Evolutionary conservation across 2,113 vertebrate species (phyloP).

Genomic region (Silurus meridionalis): DNA sequence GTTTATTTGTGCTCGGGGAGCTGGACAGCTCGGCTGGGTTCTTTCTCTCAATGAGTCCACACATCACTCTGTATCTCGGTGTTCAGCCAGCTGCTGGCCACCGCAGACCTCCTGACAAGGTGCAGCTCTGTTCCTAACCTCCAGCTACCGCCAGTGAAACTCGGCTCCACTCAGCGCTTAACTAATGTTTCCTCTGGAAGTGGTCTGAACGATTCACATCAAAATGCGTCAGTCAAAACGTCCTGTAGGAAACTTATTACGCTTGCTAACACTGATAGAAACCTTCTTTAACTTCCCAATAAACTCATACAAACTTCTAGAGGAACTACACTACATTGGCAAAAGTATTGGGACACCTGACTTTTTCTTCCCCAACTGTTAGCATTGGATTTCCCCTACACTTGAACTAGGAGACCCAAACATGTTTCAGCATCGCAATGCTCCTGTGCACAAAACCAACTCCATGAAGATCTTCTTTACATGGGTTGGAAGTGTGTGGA

Average conservation of each 20-base stretch:
- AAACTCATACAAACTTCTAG: too few relatives aligned
- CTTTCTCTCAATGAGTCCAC: conserved; percentile 51
- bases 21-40: conserved; percentile 56
- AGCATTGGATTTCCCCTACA: too few relatives aligned
- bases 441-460: too few relatives aligned
- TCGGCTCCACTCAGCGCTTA: neutral
- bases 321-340: too few relatives aligned
- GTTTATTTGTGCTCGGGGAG: conserved; percentile 68
- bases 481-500: too few relatives aligned
- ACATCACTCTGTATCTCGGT: conserved; percentile 41
- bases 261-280: neutral
- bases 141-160: conserved; percentile 34
- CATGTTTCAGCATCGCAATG: too few relatives aligned
- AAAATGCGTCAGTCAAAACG: neutral
- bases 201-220: neutral
- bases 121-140: conserved; percentile 42
- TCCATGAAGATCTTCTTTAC: too few relatives aligned
- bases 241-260: neutral
- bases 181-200: conserved; percentile 20
- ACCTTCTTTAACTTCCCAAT: too few relatives aligned
- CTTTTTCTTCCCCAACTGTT: too few relatives aligned
- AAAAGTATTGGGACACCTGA: neutral
- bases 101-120: conserved; percentile 26
- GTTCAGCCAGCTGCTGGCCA: conserved; percentile 29
- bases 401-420: too few relatives aligned